Base-by-base conservation (phyloP, 2,113 vertebrate genomes). In the Lontra canadensis region DNA sequence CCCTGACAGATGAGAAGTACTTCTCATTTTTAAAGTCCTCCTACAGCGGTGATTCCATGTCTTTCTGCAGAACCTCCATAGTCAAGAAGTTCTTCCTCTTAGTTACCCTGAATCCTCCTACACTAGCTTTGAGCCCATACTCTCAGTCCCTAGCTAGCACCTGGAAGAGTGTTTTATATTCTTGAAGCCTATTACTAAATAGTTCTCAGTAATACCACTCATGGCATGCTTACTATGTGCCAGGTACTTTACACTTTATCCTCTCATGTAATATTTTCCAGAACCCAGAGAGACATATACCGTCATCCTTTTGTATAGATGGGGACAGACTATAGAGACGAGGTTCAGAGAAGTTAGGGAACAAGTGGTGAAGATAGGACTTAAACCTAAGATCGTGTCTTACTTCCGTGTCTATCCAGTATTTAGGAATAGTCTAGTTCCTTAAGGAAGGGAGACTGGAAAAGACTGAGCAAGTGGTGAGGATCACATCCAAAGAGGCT, bases 21-120 rank as follows among this genome's bases (percentile, higher is more conserved):
- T 73, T 94, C 15, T 87, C 63, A 9, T 90, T 85, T 84, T 91
- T 97, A 67, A 97, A 96, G 42, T 89, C 29, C 34, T 89, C 74
- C 55, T 55, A 91, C 49, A 84, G 59, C 26, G 80, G 63, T 92
- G 52, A 90, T 88, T 92, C 23, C 61, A 69, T 7, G 47, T 9
- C 87, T 93, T 82, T 63, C 42, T 76, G 44, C 93, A 97, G n/a
- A 61, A 39, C 29, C 42, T 90, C 91, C 39, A 34, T 91, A 67
- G 8, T 90, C 44, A 94, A 74, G 18, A 90, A 84, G 69, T 91
- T 52, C n/a, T 90, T 94, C 7, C 25, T 90, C 47, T 67, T 88
- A 81, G 78, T 93, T 96, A 84, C 23, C 34, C 18, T 97, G 36
- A 88, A 81, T 76, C 39, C 44, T 49, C 57, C 87, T 63, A 20